Evolutionary conservation across 2,888 invertebrate species (phyloP).

Genomic region (Abscondita cerata): DNA sequence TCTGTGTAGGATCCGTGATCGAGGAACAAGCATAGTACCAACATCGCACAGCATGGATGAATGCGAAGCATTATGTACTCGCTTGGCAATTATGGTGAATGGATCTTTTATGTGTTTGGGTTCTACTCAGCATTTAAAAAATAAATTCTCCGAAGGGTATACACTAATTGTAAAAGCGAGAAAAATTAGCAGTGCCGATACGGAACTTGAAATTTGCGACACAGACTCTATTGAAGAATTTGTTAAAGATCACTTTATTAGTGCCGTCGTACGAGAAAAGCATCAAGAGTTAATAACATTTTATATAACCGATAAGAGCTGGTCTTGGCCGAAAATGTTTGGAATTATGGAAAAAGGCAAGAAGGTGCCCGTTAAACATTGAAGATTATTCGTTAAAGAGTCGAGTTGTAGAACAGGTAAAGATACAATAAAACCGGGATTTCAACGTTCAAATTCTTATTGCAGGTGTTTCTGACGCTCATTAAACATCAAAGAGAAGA

Average conservation of each 20-base stretch:
- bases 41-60: conserved; percentile 91
- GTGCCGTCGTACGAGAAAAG: conserved; percentile 65
- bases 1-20: conserved; percentile 70
- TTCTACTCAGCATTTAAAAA: conserved; percentile 82
- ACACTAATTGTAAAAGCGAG: conserved; percentile 58
- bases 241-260: conserved; percentile 49
- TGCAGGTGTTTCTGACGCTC: conserved; percentile 70
- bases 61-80: conserved; percentile 83
- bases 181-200: conserved; percentile 38
- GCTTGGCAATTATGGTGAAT: conserved; percentile 87
- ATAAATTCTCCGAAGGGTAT: conserved; percentile 73
- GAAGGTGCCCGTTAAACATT: conserved; percentile 59
- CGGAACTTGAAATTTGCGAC: conserved; percentile 32
- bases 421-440: too few relatives aligned
- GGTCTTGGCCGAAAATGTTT: conserved; percentile 79
- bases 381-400: conserved; percentile 84
- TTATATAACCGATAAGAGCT: conserved; percentile 66
- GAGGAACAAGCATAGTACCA: conserved; percentile 78
- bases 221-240: conserved; percentile 37
- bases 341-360: conserved; percentile 71
- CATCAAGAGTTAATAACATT: conserved; percentile 77
- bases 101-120: conserved; percentile 82
- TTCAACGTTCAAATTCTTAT: conserved; percentile 22
- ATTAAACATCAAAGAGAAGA: conserved; percentile 62
- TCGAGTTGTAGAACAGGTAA: conserved; percentile 62